phyloP scores from a whole-genome alignment of 2,888 invertebrate genomes.

The Danaus chrysippus region DNA sequence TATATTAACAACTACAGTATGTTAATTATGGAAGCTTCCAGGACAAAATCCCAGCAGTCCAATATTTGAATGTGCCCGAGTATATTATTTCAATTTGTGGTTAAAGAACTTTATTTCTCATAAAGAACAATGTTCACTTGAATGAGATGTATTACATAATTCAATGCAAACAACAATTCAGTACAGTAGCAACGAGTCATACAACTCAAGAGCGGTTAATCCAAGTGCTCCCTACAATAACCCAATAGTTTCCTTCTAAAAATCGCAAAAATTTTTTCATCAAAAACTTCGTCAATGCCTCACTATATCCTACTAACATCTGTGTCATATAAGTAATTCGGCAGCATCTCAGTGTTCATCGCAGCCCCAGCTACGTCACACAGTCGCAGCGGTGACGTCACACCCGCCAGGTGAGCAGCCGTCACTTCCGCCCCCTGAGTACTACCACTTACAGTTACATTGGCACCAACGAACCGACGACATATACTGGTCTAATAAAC shows the following conservation, averaged over 20 bases:
- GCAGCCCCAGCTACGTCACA: slow-evolving; percentile 93
- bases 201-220: too few species aligned
- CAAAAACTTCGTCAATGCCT: neutral
- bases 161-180: too few species aligned
- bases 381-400: slow-evolving; percentile 83
- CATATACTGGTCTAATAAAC: slow-evolving; percentile 60
- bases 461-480: slow-evolving; percentile 60
- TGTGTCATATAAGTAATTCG: slow-evolving; percentile 84
- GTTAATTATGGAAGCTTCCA: too few species aligned
- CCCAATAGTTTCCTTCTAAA: too few species aligned
- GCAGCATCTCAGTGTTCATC: slow-evolving; percentile 87
- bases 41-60: too few species aligned
- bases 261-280: neutral
- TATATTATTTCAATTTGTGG: neutral
- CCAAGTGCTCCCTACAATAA: too few species aligned
- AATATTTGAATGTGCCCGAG: too few species aligned
- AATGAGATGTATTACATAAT: too few species aligned
- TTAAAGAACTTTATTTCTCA: too few species aligned
- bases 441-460: slow-evolving; percentile 41
- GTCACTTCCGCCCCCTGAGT: slow-evolving; percentile 71
- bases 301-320: slow-evolving; percentile 70
- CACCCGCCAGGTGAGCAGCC: slow-evolving; percentile 68
- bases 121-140: too few species aligned
- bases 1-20: too few species aligned
- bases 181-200: too few species aligned